Base-by-base conservation (phyloP, 1,140 invertebrate species). In the Chionoecetes opilio region DNA sequence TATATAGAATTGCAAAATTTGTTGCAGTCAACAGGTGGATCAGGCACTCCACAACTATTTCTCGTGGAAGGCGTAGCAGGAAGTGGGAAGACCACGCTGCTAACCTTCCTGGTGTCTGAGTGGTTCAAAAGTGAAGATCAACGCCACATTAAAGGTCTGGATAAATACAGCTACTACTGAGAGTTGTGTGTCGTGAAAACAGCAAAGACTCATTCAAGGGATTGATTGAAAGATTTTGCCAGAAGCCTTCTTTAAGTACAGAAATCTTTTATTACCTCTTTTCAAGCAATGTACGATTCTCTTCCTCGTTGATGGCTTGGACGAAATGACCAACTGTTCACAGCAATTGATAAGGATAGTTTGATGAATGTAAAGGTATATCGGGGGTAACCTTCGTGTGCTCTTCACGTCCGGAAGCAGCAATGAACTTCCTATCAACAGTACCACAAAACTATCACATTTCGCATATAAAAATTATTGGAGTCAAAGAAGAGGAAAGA, bases 61-160 rank as follows among this genome's bases (percentile, higher is more conserved):
- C 26, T 91, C 3, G 9, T 91, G 6, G 53, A 91, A 53, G 90
- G 37, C 82, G 31, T 32, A 29, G 90, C 90, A 29, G 90, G 90
- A 14, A 53, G 90, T 82, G 90, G 90, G 26, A 91, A 91, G 32
- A 91, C 90, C 46, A 91, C 90, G 8, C 46, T 91, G 29, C 29
- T 82, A 14, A 32, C 90, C 21, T 32, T 91, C 26, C 6, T 91
- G 14, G 32, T 63, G 63, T 17, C 26, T 11, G 46, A 91, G 29
- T 91, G 90, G 90, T n/a, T 53, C n/a, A 31, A 82, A 21, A 5
- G 21, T 75, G 35, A 29, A 29, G 3, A 53, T 75, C n/a, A 91
- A 2, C 41, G 90, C 35, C 29, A 17, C 9, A 31, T 91, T 9
- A 14, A 91, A n/a, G 41, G 53, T 14, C 90, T 91, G 17, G 26